Conservation (phyloP, 2,797 vertebrate species). For the Paramormyrops hopkinsi region DNA sequence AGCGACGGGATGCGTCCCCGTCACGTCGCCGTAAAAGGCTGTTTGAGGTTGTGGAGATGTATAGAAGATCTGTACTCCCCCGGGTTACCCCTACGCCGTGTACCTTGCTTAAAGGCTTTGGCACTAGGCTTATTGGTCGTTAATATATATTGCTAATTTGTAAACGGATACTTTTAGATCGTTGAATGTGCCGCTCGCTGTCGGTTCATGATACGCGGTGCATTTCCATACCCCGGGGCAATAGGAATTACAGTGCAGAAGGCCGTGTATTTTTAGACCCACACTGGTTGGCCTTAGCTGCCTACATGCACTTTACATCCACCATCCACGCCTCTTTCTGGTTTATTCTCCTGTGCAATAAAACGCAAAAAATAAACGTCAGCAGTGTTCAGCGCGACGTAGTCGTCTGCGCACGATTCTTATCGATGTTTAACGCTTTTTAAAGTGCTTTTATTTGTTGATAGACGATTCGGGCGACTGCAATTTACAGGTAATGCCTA, state of each 20-base stretch:
- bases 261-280: conserved; percentile 25
- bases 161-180: neutral
- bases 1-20: neutral
- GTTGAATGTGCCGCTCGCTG: neutral
- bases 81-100: neutral
- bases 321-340: neutral
- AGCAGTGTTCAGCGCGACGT: neutral
- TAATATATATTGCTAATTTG: neutral
- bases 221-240: neutral
- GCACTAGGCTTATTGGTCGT: neutral
- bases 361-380: neutral
- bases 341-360: neutral
- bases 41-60: neutral
- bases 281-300: neutral
- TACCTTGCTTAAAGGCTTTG: neutral
- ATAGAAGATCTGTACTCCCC: neutral
- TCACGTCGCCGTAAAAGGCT: neutral
- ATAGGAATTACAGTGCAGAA: conserved; percentile 18
- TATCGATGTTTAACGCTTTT: neutral
- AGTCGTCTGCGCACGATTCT: neutral
- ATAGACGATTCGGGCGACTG: neutral
- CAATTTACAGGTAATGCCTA: neutral
- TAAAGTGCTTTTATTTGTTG: neutral
- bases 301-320: neutral
- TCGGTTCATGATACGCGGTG: neutral